These are phyloP conservation scores for Hemicentrotus pulcherrimus DNA, from an alignment of 35 echinoderm and acorn worm genomes.

Conservation along the genomic window DNA sequence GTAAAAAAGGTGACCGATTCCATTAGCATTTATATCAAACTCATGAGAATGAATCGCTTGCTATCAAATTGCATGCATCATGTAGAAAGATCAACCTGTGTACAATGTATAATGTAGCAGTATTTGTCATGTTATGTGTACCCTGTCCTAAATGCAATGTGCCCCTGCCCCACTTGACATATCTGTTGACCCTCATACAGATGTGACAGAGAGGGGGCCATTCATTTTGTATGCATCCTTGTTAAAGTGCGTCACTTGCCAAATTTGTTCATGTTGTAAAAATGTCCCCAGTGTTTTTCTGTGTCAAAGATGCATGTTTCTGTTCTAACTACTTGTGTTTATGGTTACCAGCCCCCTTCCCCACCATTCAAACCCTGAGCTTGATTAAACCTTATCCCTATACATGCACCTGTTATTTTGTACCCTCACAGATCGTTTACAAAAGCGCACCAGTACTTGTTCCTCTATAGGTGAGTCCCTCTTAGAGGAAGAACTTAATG, in stretches of 20 bases:
- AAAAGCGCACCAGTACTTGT: slow-evolving; percentile 69
- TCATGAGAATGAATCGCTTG: not conserved
- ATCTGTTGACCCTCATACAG: not conserved
- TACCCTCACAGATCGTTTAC: slow-evolving; percentile 12
- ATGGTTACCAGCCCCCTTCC: not conserved
- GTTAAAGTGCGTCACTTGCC: not conserved
- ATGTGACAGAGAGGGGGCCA: not conserved
- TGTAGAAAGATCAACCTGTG: not conserved
- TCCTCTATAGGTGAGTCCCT: slow-evolving; percentile 75
- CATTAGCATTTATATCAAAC: not conserved
- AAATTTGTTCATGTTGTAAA: not conserved
- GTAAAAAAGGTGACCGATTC: not conserved
- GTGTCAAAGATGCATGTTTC: not conserved
- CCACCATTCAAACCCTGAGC: not conserved
- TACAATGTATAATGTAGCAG: not conserved
- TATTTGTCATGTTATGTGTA: not conserved
- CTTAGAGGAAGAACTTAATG: slow-evolving; percentile 74
- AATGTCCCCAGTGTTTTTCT: not conserved
- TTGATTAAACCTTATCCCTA: not conserved
- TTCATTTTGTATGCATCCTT: not conserved
- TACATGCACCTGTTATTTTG: not conserved
- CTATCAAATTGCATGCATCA: not conserved
- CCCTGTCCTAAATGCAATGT: not conserved
- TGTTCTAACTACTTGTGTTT: not conserved
- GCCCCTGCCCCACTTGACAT: not conserved